phyloP scores from a whole-genome alignment of 2,888 invertebrate species.

The Cenopis cana region DNA sequence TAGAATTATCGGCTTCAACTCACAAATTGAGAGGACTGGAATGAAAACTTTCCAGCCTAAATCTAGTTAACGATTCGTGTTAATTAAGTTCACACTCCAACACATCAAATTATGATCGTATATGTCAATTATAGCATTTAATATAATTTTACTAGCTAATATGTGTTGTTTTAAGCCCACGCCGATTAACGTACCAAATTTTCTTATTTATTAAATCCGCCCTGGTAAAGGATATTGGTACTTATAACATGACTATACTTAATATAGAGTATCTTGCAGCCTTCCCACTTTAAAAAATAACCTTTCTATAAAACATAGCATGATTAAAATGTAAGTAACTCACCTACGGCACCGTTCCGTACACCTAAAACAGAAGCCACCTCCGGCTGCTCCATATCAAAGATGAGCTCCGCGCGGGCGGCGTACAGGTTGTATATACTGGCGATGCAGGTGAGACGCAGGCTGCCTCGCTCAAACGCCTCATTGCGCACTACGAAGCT shows the following conservation, averaged over 20 bases:
- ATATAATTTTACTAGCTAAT: too few species aligned
- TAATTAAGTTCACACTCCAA: slow-evolving; percentile 10
- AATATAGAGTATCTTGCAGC: slow-evolving; percentile 45
- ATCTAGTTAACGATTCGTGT: slow-evolving; percentile 10
- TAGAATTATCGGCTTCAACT: slow-evolving; percentile 12
- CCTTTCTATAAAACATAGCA: neutral
- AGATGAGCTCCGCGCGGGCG: slow-evolving; percentile 85
- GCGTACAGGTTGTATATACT: slow-evolving; percentile 88
- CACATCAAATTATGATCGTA: neutral
- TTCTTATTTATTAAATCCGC: neutral
- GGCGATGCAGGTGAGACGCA: slow-evolving; percentile 88
- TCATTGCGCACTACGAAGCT: slow-evolving; percentile 87
- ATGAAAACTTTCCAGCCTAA: slow-evolving; percentile 3
- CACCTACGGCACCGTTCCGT: slow-evolving; percentile 85
- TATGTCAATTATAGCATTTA: neutral
- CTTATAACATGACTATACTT: neutral
- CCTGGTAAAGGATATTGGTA: neutral
- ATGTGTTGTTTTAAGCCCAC: too few species aligned
- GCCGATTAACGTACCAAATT: neutral
- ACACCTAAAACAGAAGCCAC: slow-evolving; percentile 91
- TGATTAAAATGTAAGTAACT: slow-evolving; percentile 53
- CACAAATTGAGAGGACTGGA: slow-evolving; percentile 4
- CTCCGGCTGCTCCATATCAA: slow-evolving; percentile 90
- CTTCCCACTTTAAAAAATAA: neutral
- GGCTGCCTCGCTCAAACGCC: slow-evolving; percentile 87